A percentile compares a stretch with the other conserved stretches of the same genome.
phyloP scores from a whole-genome alignment of 2,113 vertebrate genomes.

The Hemicordylus capensis region DNA sequence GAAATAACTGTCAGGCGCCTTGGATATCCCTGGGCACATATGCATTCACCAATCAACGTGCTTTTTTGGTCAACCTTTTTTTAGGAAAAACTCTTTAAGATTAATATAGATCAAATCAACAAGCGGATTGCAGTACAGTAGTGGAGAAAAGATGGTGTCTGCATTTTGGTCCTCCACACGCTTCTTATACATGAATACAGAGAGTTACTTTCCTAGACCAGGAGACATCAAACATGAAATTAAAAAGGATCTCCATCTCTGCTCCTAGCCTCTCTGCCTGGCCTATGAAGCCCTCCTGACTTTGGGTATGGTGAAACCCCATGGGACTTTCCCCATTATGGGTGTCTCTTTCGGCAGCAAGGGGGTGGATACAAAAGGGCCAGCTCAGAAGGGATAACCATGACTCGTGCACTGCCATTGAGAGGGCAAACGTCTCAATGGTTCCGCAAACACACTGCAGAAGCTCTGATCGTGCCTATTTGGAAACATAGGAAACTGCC shows the following conservation, averaged over 20 bases:
- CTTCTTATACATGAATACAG: conserved; percentile 53
- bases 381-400: neutral
- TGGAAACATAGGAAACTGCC: too few relatives aligned
- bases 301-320: conserved; percentile 61
- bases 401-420: neutral
- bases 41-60: neutral
- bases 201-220: conserved; percentile 34
- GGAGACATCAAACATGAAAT: conserved; percentile 33
- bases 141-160: conserved; percentile 55
- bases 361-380: neutral
- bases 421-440: conserved; percentile 14
- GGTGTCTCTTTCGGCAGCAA: conserved; percentile 39
- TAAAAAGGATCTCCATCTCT: conserved; percentile 38
- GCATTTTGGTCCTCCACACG: conserved; percentile 45
- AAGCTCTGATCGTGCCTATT: neutral
- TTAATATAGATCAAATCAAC: conserved; percentile 38
- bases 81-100: neutral
- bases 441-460: neutral
- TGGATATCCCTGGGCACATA: rapidly evolving
- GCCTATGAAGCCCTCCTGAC: conserved; percentile 51
- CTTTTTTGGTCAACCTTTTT: neutral
- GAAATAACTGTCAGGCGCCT: conserved; percentile 12
- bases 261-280: conserved; percentile 46
- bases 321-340: conserved; percentile 56
- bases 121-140: conserved; percentile 33